Base-by-base conservation (phyloP, 2,113 vertebrate species). In the Neodon shergylaensis region DNA sequence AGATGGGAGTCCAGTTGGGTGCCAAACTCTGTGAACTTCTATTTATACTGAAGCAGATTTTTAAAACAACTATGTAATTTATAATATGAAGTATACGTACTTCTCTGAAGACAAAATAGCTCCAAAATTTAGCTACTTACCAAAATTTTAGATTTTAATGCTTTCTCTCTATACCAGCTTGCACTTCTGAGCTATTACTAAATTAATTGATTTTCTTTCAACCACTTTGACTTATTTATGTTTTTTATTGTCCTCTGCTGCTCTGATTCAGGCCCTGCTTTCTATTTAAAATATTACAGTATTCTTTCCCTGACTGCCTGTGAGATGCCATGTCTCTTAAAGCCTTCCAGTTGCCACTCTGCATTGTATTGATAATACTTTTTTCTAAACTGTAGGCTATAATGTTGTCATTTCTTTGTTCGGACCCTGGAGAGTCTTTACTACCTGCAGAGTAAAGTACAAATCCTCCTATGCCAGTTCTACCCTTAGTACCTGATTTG, bases 201-300 rank as follows among this genome's bases (percentile, higher is more conserved):
- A 94, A 36, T 92, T 94, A 39, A 0, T n/a, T 93, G 87, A 88
- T 87, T 87, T 93, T 28, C 9, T 36, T 93, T 96, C 22, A 90
- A 1, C 44, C 90, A 28, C 54, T 88, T 94, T 91, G 21, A 58
- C 3, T 58, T 58, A 58, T 58, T 58, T 58, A 58, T 86, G 2
- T 86, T 94, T 90, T 58, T 65, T 77, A 90, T 94, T 68, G 21
- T 81, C 39, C 33, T 31, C 42, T 82, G 42, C 44, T 96, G 7
- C 42, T 79, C 65, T 96, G 63, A 22, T 89, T 94, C 36, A 72
- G 63, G 24, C 6, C 54, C 61, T 95, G 2, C 66, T 82, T 89
- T 81, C 39, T 94, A 70, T 70, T 58, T 83, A 74, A 44, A 95
- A 65, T 87, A 22, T 79, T 91, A 58, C 61, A 17, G 47, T 52